Conservation (phyloP, 2,797 vertebrate species). For the Gadopsis bispinosus region DNA sequence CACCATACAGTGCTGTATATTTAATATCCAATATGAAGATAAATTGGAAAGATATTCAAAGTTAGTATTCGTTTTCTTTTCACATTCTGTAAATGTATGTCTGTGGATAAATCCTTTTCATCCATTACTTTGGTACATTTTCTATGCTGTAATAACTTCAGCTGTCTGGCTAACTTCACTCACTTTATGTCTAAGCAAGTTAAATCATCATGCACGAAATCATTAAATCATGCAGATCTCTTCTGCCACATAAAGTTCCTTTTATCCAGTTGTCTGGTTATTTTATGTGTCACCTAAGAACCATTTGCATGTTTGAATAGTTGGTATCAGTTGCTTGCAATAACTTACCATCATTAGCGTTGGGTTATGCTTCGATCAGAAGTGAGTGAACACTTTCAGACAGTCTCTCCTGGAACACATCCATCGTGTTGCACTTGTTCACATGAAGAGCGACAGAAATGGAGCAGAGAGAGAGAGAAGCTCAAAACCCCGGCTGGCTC, state of each 20-base stretch:
- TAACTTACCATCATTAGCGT: background rate
- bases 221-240: background rate
- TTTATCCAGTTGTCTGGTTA: background rate
- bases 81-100: background rate
- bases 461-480: too few species aligned
- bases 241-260: background rate
- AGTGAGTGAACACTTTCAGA: background rate
- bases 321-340: background rate
- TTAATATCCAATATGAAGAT: conserved; percentile 6
- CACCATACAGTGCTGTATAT: background rate
- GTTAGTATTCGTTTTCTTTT: background rate
- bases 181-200: background rate
- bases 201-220: too few species aligned
- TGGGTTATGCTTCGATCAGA: background rate
- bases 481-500: background rate
- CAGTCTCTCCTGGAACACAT: too few species aligned
- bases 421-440: background rate
- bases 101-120: background rate
- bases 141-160: background rate
- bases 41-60: background rate
- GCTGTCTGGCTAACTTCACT: background rate
- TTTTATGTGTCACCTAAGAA: background rate
- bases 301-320: too few species aligned
- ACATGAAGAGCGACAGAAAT: background rate
- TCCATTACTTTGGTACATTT: background rate